These are phyloP conservation scores for Apostichopus japonicus DNA, from an alignment of 35 echinoderm and acorn worm species.

Conservation along the genomic window DNA sequence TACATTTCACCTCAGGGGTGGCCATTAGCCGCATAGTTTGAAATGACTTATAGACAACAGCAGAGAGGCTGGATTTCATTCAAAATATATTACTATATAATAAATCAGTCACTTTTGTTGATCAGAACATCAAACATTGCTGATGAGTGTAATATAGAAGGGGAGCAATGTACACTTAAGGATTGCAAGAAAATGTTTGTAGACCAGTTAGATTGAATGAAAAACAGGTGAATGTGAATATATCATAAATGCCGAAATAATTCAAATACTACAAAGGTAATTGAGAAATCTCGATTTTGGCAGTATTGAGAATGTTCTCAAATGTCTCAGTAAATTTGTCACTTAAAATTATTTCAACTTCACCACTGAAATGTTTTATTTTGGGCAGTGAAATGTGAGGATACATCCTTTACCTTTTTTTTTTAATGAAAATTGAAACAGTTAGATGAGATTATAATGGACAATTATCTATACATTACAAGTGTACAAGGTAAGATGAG, in stretches of 20 bases:
- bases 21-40: neutral
- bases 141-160: neutral
- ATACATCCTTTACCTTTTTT: no score
- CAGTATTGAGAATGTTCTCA: neutral
- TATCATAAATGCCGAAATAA: neutral
- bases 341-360: no score
- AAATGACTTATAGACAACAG: neutral
- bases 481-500: no score
- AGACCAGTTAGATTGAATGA: neutral
- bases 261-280: neutral
- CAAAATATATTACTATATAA: neutral
- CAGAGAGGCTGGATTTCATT: neutral
- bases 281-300: neutral
- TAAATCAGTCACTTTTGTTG: conserved; percentile 42
- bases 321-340: no score
- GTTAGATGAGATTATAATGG: no score
- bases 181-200: neutral
- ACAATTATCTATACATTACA: no score
- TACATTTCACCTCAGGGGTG: neutral
- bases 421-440: no score
- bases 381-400: no score
- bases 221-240: neutral
- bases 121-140: conserved; percentile 29
- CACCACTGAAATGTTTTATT: no score
- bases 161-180: neutral